Conservation (phyloP, 2,797 vertebrate species). For the Liparis tanakae region DNA sequence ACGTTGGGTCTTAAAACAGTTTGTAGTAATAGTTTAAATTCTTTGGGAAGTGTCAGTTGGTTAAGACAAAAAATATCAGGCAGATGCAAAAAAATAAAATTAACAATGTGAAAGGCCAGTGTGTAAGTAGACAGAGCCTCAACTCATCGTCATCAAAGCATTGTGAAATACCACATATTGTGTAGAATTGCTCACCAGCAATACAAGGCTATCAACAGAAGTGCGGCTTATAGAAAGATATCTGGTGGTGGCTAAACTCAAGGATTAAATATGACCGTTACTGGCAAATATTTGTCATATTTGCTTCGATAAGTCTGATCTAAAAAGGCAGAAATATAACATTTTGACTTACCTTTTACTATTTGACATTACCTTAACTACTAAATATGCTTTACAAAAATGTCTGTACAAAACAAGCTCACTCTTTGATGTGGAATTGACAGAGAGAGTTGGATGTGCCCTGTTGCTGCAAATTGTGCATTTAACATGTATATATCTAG, state of each 20-base stretch:
- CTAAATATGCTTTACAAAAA: neutral
- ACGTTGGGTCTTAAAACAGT: neutral
- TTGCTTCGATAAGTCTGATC: neutral
- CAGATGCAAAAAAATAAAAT: slow-evolving; percentile 10
- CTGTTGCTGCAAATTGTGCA: neutral
- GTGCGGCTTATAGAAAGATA: neutral
- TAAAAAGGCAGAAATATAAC: slow-evolving; percentile 11
- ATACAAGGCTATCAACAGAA: slow-evolving; percentile 33
- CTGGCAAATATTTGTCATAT: neutral
- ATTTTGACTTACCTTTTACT: slow-evolving; percentile 2
- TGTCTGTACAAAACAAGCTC: slow-evolving; percentile 9
- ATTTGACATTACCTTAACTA: neutral
- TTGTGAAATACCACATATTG: slow-evolving; percentile 57
- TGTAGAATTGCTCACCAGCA: slow-evolving; percentile 39
- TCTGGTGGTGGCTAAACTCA: slow-evolving; percentile 19
- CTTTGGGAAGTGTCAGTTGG: slow-evolving; percentile 2
- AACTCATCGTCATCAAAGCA: slow-evolving; percentile 41
- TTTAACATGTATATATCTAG: neutral
- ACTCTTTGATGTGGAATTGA: slow-evolving; percentile 35
- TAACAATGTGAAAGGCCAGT: slow-evolving; percentile 34
- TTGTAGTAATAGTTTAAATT: slow-evolving; percentile 3
- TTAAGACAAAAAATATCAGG: neutral
- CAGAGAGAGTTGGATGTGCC: neutral
- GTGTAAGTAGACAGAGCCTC: slow-evolving; percentile 11
- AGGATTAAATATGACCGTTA: neutral